Evolutionary conservation across 2,888 invertebrate genomes (phyloP).

Genomic region (Cacoxenus indagator): DNA sequence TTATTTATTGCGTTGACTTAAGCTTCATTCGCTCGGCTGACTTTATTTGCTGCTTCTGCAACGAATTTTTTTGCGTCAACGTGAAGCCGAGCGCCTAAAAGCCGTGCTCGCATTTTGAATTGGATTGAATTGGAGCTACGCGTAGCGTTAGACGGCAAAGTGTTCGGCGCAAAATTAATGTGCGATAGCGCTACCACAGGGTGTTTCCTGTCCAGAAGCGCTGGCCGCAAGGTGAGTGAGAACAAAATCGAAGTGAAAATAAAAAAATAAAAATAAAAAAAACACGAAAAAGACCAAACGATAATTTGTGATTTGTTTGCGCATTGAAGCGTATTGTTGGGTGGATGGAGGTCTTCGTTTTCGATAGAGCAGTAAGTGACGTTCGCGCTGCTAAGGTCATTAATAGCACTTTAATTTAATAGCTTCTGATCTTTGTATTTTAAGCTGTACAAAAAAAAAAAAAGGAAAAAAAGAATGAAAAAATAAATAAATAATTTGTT

Average conservation of each 20-base stretch:
- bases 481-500: too few species aligned
- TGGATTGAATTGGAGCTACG: neutral
- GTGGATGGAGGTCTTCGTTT: neutral
- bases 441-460: too few species aligned
- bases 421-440: too few species aligned
- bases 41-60: conserved; percentile 3
- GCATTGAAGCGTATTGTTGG: neutral
- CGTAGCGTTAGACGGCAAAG: too few species aligned
- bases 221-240: conserved; percentile 68
- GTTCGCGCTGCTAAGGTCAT: too few species aligned
- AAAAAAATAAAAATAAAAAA: neutral
- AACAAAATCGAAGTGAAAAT: neutral
- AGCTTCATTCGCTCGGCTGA: neutral
- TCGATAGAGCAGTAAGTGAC: too few species aligned
- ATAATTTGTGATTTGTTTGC: conserved; percentile 23
- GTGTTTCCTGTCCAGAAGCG: conserved; percentile 75
- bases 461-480: too few species aligned
- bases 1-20: neutral
- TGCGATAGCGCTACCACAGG: conserved; percentile 81
- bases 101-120: neutral
- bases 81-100: neutral
- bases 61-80: neutral
- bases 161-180: conserved; percentile 72
- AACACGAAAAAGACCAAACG: neutral
- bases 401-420: too few species aligned